Conservation (phyloP, 2,113 vertebrate species). For the Cyprinodon variegatus region DNA sequence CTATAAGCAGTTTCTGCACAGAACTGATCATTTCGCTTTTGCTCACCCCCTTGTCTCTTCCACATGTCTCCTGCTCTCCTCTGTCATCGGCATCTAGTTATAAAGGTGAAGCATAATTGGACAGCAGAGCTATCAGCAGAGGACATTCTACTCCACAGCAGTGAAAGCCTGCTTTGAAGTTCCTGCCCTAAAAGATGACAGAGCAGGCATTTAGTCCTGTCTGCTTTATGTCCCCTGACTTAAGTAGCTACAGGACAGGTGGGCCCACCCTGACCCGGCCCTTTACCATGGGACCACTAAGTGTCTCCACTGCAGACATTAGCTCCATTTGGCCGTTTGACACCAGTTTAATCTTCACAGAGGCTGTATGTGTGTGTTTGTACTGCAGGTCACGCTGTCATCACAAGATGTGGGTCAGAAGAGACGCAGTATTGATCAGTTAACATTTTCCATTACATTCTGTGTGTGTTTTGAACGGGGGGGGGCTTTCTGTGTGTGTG, state of each 20-base stretch:
- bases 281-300: constrained; percentile 78
- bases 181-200: constrained; percentile 64
- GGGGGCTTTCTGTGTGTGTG: background rate
- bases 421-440: constrained; percentile 95
- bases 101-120: constrained; percentile 79
- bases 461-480: background rate
- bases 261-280: constrained; percentile 84
- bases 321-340: constrained; percentile 91
- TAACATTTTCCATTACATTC: constrained; percentile 88
- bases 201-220: constrained; percentile 83
- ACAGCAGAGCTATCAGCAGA: constrained; percentile 71
- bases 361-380: constrained; percentile 52
- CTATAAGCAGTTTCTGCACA: constrained; percentile 39
- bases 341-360: constrained; percentile 91
- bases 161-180: constrained; percentile 51
- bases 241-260: constrained; percentile 90
- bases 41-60: constrained; percentile 30
- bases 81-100: constrained; percentile 68
- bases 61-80: constrained; percentile 60
- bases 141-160: constrained; percentile 63
- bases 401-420: constrained; percentile 81
- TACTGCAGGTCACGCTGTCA: constrained; percentile 62
- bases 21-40: constrained; percentile 39
- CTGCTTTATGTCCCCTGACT: constrained; percentile 84
- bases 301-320: constrained; percentile 87